Conservation (phyloP, 2,888 invertebrate genomes). For the Chirona hameri region DNA sequence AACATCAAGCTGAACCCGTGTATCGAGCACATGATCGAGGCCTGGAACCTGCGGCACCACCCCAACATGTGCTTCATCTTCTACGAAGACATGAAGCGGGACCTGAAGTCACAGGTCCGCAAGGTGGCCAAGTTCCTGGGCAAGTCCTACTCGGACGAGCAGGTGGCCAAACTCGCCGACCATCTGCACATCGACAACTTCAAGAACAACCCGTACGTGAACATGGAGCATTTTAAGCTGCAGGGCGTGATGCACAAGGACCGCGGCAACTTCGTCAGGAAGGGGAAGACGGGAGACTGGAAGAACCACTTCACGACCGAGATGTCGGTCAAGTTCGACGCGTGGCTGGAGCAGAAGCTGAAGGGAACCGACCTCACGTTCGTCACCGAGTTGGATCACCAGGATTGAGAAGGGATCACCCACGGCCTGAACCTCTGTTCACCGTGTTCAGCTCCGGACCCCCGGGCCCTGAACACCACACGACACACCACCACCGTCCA, state of each 20-base stretch:
- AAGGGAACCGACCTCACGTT: neutral
- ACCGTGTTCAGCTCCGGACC: no score
- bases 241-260: conserved; percentile 33
- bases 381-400: neutral
- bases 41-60: conserved; percentile 34
- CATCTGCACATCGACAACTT: conserved; percentile 35
- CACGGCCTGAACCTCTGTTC: no score
- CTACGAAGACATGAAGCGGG: conserved; percentile 32
- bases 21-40: conserved; percentile 32
- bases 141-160: conserved; percentile 31
- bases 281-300: conserved; percentile 39
- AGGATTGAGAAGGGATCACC: neutral
- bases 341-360: conserved; percentile 36
- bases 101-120: conserved; percentile 14
- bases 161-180: conserved; percentile 24
- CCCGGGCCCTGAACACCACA: no score
- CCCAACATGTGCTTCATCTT: conserved; percentile 34
- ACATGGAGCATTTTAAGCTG: conserved; percentile 28
- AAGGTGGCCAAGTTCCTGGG: conserved; percentile 33
- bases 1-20: conserved; percentile 1
- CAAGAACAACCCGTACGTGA: conserved; percentile 33
- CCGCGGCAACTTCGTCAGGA: conserved; percentile 35
- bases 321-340: conserved; percentile 35
- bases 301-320: conserved; percentile 38
- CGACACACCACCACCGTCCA: no score